Evolutionary conservation across 2,113 vertebrate species (phyloP).

Genomic region (Sylvia atricapilla): DNA sequence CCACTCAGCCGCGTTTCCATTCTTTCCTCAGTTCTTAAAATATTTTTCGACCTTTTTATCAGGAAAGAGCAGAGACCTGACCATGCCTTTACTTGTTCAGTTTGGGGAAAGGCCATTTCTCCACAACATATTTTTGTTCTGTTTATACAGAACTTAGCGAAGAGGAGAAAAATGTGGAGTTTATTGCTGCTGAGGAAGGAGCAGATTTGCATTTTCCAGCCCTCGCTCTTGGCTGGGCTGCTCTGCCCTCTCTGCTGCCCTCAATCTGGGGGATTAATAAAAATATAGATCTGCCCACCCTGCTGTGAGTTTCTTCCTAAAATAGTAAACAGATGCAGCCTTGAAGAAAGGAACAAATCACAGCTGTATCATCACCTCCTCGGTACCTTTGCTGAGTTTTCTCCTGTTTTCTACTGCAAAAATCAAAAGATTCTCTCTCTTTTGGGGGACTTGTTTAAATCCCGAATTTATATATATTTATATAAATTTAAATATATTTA

Average conservation of each 20-base stretch:
- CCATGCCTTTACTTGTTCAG: not conserved
- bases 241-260: not conserved
- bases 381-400: not conserved
- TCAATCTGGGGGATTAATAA: not conserved
- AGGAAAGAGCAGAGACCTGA: not conserved
- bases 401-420: not conserved
- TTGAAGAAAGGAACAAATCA: not conserved
- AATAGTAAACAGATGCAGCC: not conserved
- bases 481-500: too few relatives aligned
- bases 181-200: not conserved
- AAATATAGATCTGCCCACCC: not conserved
- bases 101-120: not conserved
- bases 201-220: not conserved
- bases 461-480: too few relatives aligned
- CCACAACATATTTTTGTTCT: not conserved
- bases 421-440: not conserved
- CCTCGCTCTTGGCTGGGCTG: not conserved
- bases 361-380: not conserved
- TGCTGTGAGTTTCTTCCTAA: not conserved
- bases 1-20: constrained; percentile 16
- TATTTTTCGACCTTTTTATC: not conserved
- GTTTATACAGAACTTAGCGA: not conserved
- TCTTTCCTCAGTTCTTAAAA: constrained; percentile 9
- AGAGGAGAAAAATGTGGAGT: not conserved
- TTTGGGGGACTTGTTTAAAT: not conserved